Base-by-base conservation (phyloP, 2,113 vertebrate species). In the Onychorhynchus coronatus region DNA sequence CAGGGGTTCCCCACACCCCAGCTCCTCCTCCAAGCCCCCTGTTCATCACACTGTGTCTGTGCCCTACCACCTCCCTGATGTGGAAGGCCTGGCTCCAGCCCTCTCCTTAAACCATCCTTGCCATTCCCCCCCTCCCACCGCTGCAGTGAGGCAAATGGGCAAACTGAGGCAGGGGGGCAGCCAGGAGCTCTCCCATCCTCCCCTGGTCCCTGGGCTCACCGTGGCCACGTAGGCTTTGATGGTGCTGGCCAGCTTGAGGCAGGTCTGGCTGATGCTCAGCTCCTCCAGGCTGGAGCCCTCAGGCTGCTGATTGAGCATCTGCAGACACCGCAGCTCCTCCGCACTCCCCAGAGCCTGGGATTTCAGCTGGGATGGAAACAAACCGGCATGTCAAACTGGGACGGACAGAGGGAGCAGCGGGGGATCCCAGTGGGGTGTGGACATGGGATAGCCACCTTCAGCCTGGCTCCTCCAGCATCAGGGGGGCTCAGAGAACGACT, bases 201-300 rank as follows among this genome's bases (percentile, higher is more conserved):
- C 80, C 68, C 41, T 3, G 1, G 1, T 18, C 27, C 75, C 44
- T 0, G 0, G 50, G 86, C 97, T 97, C 94, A 99, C 98, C 98
- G 98, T 98, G 91, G 98, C 98, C 93, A 98, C 98, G 12, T 98
- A 99, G 22, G 98, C 96, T 95, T 98, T 98, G 98, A 99, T 98
- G 95, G 98, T 98, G 92, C 98, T 98, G 23, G 98, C 98, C 96
- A 99, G 96, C 84, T 98, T 98, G 95, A 99, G 98, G 97, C 98
- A 99, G 30, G 98, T 97, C 86, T 98, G 98, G 88, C 98, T 97
- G 79, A 89, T 96, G 9, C 98, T 97, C 78, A 99, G 96, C 91
- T 98, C 98, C 74, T 98, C 98, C 96, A 99, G 96, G 95, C 98
- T 97, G 14, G 97, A 94, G 71, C 90, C 82, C 68, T 98, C 94